Evolutionary conservation across 2,888 invertebrate genomes (phyloP).

Genomic region (Dicyrtomina minuta): DNA sequence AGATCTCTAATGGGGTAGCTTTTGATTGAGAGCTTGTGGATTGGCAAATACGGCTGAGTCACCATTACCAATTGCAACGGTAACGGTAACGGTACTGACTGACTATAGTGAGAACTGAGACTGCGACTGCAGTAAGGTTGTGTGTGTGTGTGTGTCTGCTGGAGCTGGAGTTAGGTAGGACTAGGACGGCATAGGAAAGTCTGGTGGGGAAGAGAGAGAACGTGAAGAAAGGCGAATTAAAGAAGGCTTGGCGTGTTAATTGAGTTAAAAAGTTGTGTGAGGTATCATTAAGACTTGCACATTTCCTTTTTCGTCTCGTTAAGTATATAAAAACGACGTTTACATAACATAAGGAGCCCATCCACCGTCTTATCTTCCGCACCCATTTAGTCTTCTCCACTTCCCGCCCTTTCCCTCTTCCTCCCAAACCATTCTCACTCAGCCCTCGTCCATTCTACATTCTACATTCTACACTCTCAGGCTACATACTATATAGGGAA

Average conservation of each 20-base stretch:
- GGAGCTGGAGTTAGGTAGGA: background rate
- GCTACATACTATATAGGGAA: too few species aligned
- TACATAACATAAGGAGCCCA: background rate
- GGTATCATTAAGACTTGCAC: slow-evolving; percentile 30
- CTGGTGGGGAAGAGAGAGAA: slow-evolving; percentile 20
- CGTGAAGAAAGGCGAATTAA: slow-evolving; percentile 32
- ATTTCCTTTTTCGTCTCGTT: background rate
- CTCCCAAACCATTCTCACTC: too few species aligned
- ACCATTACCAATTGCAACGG: too few species aligned
- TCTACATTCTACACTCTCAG: too few species aligned
- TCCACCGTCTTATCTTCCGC: slow-evolving; percentile 8
- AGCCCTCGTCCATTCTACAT: too few species aligned
- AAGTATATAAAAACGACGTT: too few species aligned
- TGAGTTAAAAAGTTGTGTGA: slow-evolving; percentile 41
- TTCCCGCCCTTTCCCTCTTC: background rate
- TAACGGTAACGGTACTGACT: too few species aligned
- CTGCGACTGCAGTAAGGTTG: too few species aligned
- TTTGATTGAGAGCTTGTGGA: too few species aligned
- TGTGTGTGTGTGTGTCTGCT: background rate
- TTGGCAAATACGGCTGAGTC: too few species aligned
- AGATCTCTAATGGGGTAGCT: too few species aligned
- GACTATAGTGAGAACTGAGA: too few species aligned
- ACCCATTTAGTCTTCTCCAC: slow-evolving; percentile 1
- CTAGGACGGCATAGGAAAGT: background rate
- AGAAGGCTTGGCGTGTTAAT: slow-evolving; percentile 41